Evolutionary conservation across 30 jellyfish, hydroid and myxozoan genomes (phyloP).

Genomic region (Clytia hemisphaerica): DNA sequence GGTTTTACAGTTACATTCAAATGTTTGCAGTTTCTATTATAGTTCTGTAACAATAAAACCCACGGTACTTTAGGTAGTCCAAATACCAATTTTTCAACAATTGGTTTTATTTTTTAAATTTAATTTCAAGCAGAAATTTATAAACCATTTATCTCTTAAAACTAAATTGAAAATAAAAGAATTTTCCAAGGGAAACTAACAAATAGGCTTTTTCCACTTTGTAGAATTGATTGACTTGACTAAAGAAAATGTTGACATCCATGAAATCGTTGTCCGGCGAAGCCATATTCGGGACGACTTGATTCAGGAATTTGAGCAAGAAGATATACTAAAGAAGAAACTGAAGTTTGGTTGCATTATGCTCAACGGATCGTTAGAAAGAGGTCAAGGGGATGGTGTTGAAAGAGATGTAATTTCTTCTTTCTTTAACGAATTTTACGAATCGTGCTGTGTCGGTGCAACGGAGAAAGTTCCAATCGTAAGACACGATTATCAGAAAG

Average conservation of each 20-base stretch:
- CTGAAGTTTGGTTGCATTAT: neutral
- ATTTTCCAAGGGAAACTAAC: too few species aligned
- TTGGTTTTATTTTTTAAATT: too few species aligned
- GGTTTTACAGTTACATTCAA: too few species aligned
- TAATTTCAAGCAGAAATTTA: too few species aligned
- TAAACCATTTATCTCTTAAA: too few species aligned
- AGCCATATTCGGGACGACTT: neutral
- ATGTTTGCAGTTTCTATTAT: too few species aligned
- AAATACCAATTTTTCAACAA: too few species aligned
- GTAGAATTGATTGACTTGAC: neutral
- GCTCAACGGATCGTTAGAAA: constrained; percentile 8
- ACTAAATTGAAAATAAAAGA: too few species aligned
- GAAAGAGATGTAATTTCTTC: constrained; percentile 13
- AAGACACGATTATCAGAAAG: constrained; percentile 31
- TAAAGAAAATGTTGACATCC: neutral
- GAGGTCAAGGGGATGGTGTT: constrained; percentile 24
- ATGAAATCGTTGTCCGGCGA: neutral
- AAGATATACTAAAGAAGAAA: neutral
- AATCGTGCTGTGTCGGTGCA: constrained; percentile 33
- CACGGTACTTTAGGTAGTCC: too few species aligned
- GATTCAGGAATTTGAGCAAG: neutral
- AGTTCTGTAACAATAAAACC: too few species aligned
- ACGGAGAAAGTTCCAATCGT: constrained; percentile 13
- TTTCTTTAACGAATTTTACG: constrained; percentile 17
- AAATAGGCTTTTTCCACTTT: neutral